These are phyloP conservation scores for Gymnocypris eckloni DNA, from an alignment of 2,797 vertebrate genomes.

Conservation along the genomic window DNA sequence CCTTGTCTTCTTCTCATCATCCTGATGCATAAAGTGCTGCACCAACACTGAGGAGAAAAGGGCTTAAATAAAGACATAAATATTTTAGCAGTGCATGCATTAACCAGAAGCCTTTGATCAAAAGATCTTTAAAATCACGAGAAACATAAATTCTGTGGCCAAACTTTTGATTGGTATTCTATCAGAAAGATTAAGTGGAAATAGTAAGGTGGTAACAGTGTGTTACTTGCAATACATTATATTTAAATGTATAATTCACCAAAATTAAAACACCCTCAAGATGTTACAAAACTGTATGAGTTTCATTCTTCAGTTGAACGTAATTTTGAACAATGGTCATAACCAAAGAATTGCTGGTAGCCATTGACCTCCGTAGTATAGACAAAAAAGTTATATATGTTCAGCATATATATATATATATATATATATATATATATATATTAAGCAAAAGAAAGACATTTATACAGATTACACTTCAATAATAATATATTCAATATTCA, in stretches of 20 bases:
- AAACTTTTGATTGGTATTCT: too few relatives aligned
- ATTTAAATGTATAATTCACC: neutral
- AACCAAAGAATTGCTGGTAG: too few relatives aligned
- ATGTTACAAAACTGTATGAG: neutral
- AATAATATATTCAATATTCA: neutral
- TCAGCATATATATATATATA: too few relatives aligned
- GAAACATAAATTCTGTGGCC: neutral
- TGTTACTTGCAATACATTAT: neutral
- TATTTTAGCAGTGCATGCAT: slow-evolving; percentile 64
- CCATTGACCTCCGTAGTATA: too few relatives aligned
- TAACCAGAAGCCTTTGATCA: neutral
- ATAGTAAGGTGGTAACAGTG: neutral
- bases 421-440: too few relatives aligned
- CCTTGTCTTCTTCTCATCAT: slow-evolving; percentile 29
- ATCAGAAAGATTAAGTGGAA: neutral
- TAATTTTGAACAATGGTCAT: neutral
- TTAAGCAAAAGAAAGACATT: too few relatives aligned
- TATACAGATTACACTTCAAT: neutral
- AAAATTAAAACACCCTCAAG: neutral
- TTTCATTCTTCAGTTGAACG: too few relatives aligned
- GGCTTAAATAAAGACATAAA: slow-evolving; percentile 69
- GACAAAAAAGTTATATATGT: too few relatives aligned
- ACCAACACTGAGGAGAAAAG: slow-evolving; percentile 41
- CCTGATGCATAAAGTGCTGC: slow-evolving; percentile 66
- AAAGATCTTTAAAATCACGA: neutral